phyloP scores from a whole-genome alignment of 2,797 vertebrate genomes.

The Etheostoma nigrum region DNA sequence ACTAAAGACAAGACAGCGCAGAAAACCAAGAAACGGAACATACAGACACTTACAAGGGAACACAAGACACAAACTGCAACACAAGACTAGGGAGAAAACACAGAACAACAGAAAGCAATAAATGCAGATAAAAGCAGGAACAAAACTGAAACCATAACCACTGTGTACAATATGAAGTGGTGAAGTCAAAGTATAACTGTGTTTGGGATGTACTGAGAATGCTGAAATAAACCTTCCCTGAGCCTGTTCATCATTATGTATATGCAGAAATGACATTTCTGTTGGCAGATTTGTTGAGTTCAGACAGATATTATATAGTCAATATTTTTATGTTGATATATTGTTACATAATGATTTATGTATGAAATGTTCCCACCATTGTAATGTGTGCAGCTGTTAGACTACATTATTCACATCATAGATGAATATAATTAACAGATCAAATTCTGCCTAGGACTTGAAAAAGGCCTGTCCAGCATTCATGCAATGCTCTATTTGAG shows the following conservation, averaged over 20 bases:
- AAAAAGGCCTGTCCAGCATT: conserved; percentile 20
- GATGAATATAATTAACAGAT: neutral
- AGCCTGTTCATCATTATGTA: neutral
- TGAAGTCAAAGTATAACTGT: neutral
- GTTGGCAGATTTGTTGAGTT: neutral
- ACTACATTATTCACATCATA: neutral
- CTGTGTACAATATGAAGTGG: neutral
- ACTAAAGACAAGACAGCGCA: too few relatives aligned
- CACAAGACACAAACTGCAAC: too few relatives aligned
- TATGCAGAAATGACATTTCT: neutral
- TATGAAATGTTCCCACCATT: neutral
- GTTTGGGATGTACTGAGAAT: neutral
- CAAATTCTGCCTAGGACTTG: conserved; percentile 14
- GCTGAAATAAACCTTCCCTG: too few relatives aligned
- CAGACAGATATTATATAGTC: neutral
- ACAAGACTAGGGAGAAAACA: too few relatives aligned
- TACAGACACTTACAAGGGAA: too few relatives aligned
- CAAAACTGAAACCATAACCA: neutral
- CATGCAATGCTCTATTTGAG: conserved; percentile 42
- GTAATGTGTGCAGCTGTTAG: neutral
- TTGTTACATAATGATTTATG: neutral
- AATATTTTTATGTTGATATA: neutral
- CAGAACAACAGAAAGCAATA: too few relatives aligned
- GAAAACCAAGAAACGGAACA: too few relatives aligned
- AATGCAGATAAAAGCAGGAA: too few relatives aligned